phyloP scores from a whole-genome alignment of 2,888 invertebrate species.

The Catocala sponsa region DNA sequence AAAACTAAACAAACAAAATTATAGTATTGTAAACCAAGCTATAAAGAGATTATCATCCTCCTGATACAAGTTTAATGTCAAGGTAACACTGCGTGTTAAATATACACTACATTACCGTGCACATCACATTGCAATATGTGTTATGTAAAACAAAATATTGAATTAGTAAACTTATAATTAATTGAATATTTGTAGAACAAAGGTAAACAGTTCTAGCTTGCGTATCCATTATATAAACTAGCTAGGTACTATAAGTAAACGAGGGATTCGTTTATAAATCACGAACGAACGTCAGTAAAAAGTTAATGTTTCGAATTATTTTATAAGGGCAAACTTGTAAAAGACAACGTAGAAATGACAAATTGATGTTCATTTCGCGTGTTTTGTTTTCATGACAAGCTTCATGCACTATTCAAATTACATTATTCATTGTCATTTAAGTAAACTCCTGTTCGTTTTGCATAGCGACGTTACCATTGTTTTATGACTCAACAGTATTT shows the following conservation, averaged over 20 bases:
- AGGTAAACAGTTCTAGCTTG: background rate
- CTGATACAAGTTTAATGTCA: background rate
- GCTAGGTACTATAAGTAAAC: background rate
- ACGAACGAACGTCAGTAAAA: slow-evolving; percentile 6
- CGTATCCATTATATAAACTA: background rate
- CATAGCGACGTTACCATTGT: slow-evolving; percentile 22
- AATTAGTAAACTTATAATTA: background rate
- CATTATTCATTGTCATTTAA: slow-evolving; percentile 51
- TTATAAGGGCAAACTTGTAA: slow-evolving; percentile 17
- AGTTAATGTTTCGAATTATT: slow-evolving; percentile 25
- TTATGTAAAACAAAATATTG: background rate
- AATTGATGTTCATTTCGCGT: slow-evolving; percentile 66
- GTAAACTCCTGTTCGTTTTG: slow-evolving; percentile 33
- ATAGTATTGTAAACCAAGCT: background rate
- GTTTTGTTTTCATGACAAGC: slow-evolving; percentile 49
- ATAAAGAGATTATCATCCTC: slow-evolving; percentile 1
- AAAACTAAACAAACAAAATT: background rate
- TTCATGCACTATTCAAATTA: slow-evolving; percentile 53
- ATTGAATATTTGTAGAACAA: background rate
- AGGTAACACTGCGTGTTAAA: background rate
- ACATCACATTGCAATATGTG: background rate
- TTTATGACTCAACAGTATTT: slow-evolving; percentile 30
- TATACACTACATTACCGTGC: background rate
- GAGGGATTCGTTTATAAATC: background rate
- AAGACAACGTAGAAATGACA: slow-evolving; percentile 44